A percentile compares a stretch with the other conserved stretches of the same genome.
Conservation (phyloP, 2,797 vertebrate species). For the Buphagus erythrorhynchus region DNA sequence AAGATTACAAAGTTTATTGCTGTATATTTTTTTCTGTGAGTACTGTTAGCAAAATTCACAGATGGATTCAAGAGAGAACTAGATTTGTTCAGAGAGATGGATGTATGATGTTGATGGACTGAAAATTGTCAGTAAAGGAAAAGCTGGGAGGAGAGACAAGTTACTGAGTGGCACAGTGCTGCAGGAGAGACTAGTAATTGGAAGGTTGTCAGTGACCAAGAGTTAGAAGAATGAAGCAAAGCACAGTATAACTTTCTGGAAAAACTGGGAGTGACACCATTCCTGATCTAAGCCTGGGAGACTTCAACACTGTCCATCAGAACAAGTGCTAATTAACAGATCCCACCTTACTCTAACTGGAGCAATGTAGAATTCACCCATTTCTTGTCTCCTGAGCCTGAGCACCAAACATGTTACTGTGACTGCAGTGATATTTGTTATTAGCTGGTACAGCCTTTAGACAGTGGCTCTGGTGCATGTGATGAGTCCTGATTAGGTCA, state of each 20-base stretch:
- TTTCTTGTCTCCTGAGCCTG: fast-evolving
- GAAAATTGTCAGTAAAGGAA: not conserved
- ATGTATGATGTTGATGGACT: not conserved
- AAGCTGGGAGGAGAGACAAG: not conserved
- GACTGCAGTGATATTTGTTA: not conserved
- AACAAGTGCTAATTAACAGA: not conserved
- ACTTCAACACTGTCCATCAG: not conserved
- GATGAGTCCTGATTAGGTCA: not conserved
- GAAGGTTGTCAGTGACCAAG: not conserved
- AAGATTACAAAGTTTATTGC: not conserved
- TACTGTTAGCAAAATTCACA: not conserved
- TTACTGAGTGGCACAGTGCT: not conserved
- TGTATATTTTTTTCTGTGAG: not conserved
- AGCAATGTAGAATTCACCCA: not conserved
- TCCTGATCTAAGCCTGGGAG: not conserved
- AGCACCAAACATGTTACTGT: not conserved
- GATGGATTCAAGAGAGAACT: not conserved
- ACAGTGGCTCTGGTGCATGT: not conserved
- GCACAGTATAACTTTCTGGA: not conserved
- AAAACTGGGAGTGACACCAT: not conserved
- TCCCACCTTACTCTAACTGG: not conserved
- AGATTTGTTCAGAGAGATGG: not conserved
- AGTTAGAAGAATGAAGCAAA: not conserved
- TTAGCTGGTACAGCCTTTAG: not conserved
- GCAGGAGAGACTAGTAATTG: not conserved